Evolutionary conservation across 2,797 vertebrate species (phyloP), one percentile per base, ranked within the genome.

Genomic region (Petrocephalus schoutedeni): DNA sequence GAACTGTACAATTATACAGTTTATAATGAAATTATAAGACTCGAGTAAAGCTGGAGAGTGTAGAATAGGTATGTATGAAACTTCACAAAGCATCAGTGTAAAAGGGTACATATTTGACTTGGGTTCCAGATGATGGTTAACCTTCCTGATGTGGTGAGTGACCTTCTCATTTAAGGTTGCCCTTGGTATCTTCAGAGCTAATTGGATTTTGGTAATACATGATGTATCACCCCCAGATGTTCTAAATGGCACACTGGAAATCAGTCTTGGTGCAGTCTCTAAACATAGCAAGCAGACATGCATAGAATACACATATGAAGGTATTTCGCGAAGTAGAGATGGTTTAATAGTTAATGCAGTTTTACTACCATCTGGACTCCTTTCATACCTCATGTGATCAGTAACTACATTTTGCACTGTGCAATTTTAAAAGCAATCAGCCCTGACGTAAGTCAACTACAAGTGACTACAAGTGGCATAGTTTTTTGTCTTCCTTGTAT

Each of bases 311-410:
- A 56, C 83, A 16, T 32, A 32, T 23, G 8, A 4, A 54, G 21
- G 53, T 56, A 53, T 56, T 36, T 56, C 83, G 82, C 87, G 45
- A 67, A 87, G 58, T 56, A 10, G 41, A 89, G 74, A 90, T 49
- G 51, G 19, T 92, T 93, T 93, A 93, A 94, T 93, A 89, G 93
- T 94, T 96, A 95, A 94, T 93, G 86, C 53, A 53, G 71, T n/a
- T 92, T 92, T 89, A 90, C 89, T 89, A 90, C 86, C 82, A 59
- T 54, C 59, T 23, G 10, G 16, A 16, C 56, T 41, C 4, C 57
- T 83, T 45, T 49, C 59, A 41, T 5, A 4, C 23, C n/a, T 16
- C 3, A 64, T 88, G 87, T 85, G 80, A 85, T 85, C 36, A 85
- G 58, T 85, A 85, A 85, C 87, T 28, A 88, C 74, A 83, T 36